phyloP scores from a whole-genome alignment of 2,113 vertebrate genomes.

The Smithornis capensis region DNA sequence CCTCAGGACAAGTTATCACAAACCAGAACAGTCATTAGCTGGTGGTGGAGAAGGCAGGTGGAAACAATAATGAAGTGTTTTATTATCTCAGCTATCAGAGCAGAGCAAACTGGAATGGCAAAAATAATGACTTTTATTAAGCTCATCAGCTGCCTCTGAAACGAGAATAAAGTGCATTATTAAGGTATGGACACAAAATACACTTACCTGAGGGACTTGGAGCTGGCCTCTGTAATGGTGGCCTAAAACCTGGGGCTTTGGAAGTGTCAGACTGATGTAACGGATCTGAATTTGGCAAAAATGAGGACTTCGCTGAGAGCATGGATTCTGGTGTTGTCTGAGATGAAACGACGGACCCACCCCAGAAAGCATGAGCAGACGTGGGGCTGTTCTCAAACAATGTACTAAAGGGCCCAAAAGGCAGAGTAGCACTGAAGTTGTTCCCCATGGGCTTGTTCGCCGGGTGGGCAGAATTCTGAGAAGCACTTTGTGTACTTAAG shows the following conservation, averaged over 20 bases:
- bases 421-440: constrained; percentile 89
- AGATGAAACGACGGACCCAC: constrained; percentile 90
- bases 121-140: background rate
- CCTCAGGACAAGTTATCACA: background rate
- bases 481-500: constrained; percentile 94
- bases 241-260: constrained; percentile 96
- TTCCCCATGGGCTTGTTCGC: constrained; percentile 85
- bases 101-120: background rate
- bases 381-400: constrained; percentile 92
- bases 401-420: constrained; percentile 94
- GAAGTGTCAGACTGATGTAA: constrained; percentile 93
- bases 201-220: constrained; percentile 90
- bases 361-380: constrained; percentile 95
- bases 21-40: background rate
- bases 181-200: rapidly evolving
- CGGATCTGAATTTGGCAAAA: constrained; percentile 93
- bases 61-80: background rate
- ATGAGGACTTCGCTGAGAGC: constrained; percentile 82
- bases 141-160: background rate
- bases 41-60: background rate
- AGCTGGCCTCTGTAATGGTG: constrained; percentile 91
- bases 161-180: rapidly evolving
- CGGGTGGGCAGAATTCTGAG: constrained; percentile 89
- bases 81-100: rapidly evolving
- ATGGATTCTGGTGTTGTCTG: constrained; percentile 88